phyloP scores from a whole-genome alignment of 2,113 vertebrate genomes.

The Talpa occidentalis region DNA sequence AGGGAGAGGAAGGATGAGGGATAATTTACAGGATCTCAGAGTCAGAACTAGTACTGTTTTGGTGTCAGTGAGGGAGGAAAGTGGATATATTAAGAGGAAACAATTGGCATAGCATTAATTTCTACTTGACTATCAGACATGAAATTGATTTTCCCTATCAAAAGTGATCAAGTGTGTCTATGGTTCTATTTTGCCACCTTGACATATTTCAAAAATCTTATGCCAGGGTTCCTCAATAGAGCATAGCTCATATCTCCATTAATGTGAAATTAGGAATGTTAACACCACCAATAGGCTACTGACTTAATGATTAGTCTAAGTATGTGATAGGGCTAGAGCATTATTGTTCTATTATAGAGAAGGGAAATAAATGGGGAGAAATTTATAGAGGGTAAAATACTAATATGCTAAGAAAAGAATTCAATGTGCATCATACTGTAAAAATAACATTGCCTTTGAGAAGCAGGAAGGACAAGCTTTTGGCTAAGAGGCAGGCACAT shows the following conservation, averaged over 20 bases:
- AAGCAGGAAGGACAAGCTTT: slow-evolving; percentile 54
- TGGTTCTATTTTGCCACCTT: slow-evolving; percentile 18
- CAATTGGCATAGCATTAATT: not conserved
- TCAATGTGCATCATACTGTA: not conserved
- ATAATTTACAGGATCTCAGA: not conserved
- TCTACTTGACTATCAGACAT: not conserved
- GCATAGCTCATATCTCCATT: not conserved
- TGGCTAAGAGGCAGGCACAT: not conserved
- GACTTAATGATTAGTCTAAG: not conserved
- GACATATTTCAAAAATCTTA: not conserved
- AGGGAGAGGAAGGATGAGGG: not conserved
- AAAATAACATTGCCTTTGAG: slow-evolving; percentile 60
- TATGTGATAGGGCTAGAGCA: not conserved
- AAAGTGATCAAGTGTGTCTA: not conserved
- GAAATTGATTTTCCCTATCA: not conserved
- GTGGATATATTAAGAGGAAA: not conserved
- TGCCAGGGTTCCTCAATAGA: not conserved
- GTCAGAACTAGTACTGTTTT: not conserved
- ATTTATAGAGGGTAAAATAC: not conserved
- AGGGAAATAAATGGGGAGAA: not conserved
- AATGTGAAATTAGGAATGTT: slow-evolving; percentile 28
- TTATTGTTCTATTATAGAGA: not conserved
- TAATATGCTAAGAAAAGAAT: slow-evolving; percentile 18
- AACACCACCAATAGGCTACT: not conserved
- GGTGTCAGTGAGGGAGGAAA: not conserved